Conservation (phyloP, 2,888 invertebrate species). For the Leucozona laternaria region DNA sequence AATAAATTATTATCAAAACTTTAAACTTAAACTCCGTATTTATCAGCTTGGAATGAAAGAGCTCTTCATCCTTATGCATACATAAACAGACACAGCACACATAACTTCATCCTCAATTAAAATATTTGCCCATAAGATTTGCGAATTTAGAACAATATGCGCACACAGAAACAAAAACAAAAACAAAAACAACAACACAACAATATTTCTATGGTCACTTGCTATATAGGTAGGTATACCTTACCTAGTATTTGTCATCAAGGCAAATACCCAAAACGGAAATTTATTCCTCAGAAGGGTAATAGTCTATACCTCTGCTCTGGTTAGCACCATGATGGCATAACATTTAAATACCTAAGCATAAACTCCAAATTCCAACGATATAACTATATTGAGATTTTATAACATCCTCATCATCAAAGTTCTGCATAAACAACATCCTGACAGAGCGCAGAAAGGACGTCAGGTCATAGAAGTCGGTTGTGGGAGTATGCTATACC, state of each 20-base stretch:
- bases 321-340: neutral
- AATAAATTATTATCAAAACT: constrained; percentile 19
- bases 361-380: constrained; percentile 37
- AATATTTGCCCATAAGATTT: constrained; percentile 33
- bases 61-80: neutral
- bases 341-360: constrained; percentile 41
- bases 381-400: constrained; percentile 32
- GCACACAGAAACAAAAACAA: neutral
- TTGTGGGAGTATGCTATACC: neutral
- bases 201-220: neutral
- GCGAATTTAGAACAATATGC: neutral
- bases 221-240: neutral
- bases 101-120: constrained; percentile 23
- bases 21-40: constrained; percentile 5
- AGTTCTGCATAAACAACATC: neutral
- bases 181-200: neutral
- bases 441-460: neutral
- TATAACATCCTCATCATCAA: constrained; percentile 61
- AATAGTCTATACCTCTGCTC: neutral
- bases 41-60: constrained; percentile 2
- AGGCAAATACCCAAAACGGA: constrained; percentile 19
- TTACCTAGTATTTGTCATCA: neutral
- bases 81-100: constrained; percentile 19
- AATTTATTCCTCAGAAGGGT: constrained; percentile 16
- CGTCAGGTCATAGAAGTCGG: neutral